Evolutionary conservation across 2,888 invertebrate species (phyloP), one percentile per base, ranked within the genome.

Genomic region (Priocnemis perturbator): DNA sequence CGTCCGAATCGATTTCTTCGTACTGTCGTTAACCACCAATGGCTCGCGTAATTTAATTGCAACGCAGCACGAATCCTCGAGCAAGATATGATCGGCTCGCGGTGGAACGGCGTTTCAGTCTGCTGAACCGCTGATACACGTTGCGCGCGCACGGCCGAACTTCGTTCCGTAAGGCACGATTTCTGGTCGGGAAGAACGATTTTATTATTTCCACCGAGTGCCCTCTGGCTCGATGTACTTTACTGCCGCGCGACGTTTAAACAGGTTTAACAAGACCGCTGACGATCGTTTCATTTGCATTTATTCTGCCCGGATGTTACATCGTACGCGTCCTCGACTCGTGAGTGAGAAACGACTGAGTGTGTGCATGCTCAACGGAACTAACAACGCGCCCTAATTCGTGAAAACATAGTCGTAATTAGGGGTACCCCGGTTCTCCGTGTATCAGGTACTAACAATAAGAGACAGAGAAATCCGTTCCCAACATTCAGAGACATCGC

Each of bases 261-360:
- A 76, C 77, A 76, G 73, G 56, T 50, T 37, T 79, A 80, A 83
- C 80, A 79, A 81, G 78, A 75, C 73, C 73, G 69, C 62, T 69
- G 71, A 78, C 78, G 71, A 62, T 56, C 66, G 74, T 79, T 80
- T 79, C 81, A 82, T 84, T 82, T 84, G 79, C 83, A 83, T 84
- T 82, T 78, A 81, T 84, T 82, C 77, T 73, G 62, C 58, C 44
- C 44, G 44, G 58, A 44, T 20, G 30, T 44, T 19, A 26, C 30
- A 30, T 30, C 30, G 26, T 26, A 50, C 20, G 50, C 20, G 14
- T 11, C 11, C 37, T 11, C 37, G 14, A 50, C 50, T 1, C 50
- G 50, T 50, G 17, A 20, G 50, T 50, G 17, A 50, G 19, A 14
- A 20, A 37, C 56, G 17, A 37, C 37, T 37, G 37, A 37, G 11